Percentiles rank a stretch among this genome's conserved stretches.
Conservation (phyloP, 2,888 invertebrate genomes). For the Aleiodes leptofemur region DNA sequence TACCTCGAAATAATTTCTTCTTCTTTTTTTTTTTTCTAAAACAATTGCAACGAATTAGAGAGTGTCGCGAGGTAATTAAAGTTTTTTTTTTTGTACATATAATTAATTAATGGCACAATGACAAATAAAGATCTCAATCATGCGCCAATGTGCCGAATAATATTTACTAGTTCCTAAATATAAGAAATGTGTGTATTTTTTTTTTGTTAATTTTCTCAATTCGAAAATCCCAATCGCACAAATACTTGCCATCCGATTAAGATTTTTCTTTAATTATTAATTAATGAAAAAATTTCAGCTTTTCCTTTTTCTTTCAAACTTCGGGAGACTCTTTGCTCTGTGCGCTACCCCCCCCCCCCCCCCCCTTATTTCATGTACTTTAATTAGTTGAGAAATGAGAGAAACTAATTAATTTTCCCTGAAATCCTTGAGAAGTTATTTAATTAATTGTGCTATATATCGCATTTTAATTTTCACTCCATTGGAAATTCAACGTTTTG, state of each 20-base stretch:
- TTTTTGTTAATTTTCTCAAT: slow-evolving; percentile 25
- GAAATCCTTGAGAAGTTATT: slow-evolving; percentile 7
- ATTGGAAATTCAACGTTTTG: slow-evolving; percentile 50
- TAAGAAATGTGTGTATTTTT: slow-evolving; percentile 40
- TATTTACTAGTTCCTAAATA: slow-evolving; percentile 52
- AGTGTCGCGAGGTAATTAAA: slow-evolving; percentile 21
- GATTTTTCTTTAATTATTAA: slow-evolving; percentile 34
- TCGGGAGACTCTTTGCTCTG: slow-evolving; percentile 22
- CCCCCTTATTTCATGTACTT: slow-evolving; percentile 13
- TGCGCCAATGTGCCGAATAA: slow-evolving; percentile 50
- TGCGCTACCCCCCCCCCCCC: slow-evolving; percentile 15
- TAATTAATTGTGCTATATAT: slow-evolving; percentile 20
- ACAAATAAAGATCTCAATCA: slow-evolving; percentile 56
- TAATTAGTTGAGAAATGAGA: slow-evolving; percentile 4
- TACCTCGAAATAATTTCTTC: slow-evolving; percentile 3
- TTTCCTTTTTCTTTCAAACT: slow-evolving; percentile 37
- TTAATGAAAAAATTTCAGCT: not conserved
- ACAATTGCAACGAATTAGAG: slow-evolving; percentile 44
- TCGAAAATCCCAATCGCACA: slow-evolving; percentile 59
- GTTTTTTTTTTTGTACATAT: slow-evolving; percentile 49
- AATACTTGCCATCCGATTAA: slow-evolving; percentile 59
- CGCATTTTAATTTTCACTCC: slow-evolving; percentile 9
- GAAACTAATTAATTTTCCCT: not conserved
- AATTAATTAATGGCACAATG: slow-evolving; percentile 55
- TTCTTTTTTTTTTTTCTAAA: not conserved